A percentile compares a stretch with the other conserved stretches of the same genome.
phyloP scores from a whole-genome alignment of 2,888 invertebrate genomes.

The Oxytorus armatus region DNA sequence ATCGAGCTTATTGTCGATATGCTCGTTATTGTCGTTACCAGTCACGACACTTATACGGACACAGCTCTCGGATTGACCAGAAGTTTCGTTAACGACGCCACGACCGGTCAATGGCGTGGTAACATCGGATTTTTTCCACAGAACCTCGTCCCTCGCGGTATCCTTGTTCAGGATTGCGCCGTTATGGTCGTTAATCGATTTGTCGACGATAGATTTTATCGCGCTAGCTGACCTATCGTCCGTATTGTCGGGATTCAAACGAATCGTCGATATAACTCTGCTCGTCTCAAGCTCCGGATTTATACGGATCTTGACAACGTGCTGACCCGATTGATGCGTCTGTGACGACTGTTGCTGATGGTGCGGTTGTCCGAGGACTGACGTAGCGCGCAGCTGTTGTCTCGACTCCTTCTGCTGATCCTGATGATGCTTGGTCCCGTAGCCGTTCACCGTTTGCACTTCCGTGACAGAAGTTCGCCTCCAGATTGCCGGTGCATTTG shows the following conservation, averaged over 20 bases:
- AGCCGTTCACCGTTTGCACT: constrained; percentile 78
- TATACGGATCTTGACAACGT: constrained; percentile 90
- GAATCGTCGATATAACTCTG: constrained; percentile 78
- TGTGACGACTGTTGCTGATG: constrained; percentile 64
- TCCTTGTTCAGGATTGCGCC: constrained; percentile 10
- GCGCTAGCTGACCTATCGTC: constrained; percentile 60
- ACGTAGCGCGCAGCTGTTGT: constrained; percentile 56
- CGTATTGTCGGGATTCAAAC: constrained; percentile 74
- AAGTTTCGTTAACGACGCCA: constrained; percentile 73
- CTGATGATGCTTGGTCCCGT: constrained; percentile 71
- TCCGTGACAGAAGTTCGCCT: constrained; percentile 79
- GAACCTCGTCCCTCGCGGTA: constrained; percentile 60
- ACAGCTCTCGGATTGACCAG: constrained; percentile 84
- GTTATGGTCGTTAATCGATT: constrained; percentile 21
- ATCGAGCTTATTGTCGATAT: constrained; percentile 68
- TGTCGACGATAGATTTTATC: constrained; percentile 65
- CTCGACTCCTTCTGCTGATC: constrained; percentile 52
- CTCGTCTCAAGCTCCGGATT: constrained; percentile 87
- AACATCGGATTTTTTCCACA: constrained; percentile 69
- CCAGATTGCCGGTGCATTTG: constrained; percentile 80
- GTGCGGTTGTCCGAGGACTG: constrained; percentile 63
- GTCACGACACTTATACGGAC: constrained; percentile 87
- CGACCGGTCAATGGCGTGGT: constrained; percentile 74
- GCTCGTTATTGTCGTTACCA: constrained; percentile 81
- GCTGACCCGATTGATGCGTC: constrained; percentile 78